Evolutionary conservation across 2,797 vertebrate species (phyloP).

Genomic region (Callimico goeldii): DNA sequence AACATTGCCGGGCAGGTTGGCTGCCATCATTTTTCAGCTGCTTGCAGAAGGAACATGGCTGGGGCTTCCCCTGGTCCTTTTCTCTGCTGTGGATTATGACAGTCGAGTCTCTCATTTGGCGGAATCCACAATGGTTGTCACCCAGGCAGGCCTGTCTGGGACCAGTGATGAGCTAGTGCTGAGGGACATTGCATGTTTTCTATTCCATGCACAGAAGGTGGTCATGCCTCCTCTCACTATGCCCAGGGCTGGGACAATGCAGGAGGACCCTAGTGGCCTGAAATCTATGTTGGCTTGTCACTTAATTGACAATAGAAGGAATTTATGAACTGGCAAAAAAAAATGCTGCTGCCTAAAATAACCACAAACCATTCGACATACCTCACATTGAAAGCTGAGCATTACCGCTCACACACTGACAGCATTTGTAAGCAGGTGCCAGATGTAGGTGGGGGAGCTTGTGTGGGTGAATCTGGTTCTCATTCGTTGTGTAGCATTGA

Average conservation of each 20-base stretch:
- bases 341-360: constrained; percentile 59
- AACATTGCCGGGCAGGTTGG: accelerated
- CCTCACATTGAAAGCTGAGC: not conserved
- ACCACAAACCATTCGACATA: constrained; percentile 22
- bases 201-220: constrained; percentile 56
- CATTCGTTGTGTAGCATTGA: not conserved
- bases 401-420: not conserved
- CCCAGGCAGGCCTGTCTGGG: not conserved
- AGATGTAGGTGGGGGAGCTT: not conserved
- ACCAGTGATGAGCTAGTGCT: not conserved
- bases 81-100: not conserved
- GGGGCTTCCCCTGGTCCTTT: not conserved
- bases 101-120: not conserved
- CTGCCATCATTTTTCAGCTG: accelerated
- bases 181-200: constrained; percentile 9
- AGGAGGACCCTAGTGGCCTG: constrained; percentile 70
- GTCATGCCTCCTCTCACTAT: constrained; percentile 18
- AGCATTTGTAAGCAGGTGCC: not conserved
- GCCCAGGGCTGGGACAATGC: constrained; percentile 69
- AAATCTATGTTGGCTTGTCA: constrained; percentile 71
- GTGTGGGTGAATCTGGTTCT: not conserved
- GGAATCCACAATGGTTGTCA: not conserved
- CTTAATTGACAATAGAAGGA: constrained; percentile 69
- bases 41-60: accelerated
- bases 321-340: constrained; percentile 59